Evolutionary conservation across 1,140 invertebrate genomes (phyloP).

Genomic region (Mactra quadrangularis): DNA sequence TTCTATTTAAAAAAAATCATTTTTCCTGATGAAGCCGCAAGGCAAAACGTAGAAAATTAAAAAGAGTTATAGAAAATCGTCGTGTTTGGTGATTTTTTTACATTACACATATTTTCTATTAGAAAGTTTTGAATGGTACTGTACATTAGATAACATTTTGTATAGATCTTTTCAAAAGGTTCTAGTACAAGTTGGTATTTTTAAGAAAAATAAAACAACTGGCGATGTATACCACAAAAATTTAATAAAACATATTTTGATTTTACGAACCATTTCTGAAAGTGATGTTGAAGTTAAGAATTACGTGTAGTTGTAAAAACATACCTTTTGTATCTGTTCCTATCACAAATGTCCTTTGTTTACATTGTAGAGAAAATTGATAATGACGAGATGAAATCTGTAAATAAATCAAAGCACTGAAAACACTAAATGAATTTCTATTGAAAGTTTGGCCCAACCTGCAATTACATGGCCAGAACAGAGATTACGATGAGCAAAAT

Average conservation of each 20-base stretch:
- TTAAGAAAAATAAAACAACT: no score
- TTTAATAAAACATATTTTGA: not conserved
- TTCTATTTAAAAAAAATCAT: no score
- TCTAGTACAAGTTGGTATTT: no score
- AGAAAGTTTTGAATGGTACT: no score
- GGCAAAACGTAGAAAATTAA: no score
- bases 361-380: conserved; percentile 30
- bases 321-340: conserved; percentile 24
- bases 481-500: not conserved
- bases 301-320: not conserved
- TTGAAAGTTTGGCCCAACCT: not conserved
- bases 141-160: no score
- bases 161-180: no score
- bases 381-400: conserved; percentile 4
- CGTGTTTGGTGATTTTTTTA: no score
- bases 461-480: not conserved
- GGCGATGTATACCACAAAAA: no score
- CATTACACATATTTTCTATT: no score
- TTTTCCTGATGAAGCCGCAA: no score
- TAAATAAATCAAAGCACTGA: not conserved
- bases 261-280: not conserved
- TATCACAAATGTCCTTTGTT: conserved; percentile 17
- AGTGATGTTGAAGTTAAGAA: not conserved
- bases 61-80: no score
- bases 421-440: not conserved